Base-by-base conservation (phyloP, 2,888 invertebrate species). In the Apodemia zela region DNA sequence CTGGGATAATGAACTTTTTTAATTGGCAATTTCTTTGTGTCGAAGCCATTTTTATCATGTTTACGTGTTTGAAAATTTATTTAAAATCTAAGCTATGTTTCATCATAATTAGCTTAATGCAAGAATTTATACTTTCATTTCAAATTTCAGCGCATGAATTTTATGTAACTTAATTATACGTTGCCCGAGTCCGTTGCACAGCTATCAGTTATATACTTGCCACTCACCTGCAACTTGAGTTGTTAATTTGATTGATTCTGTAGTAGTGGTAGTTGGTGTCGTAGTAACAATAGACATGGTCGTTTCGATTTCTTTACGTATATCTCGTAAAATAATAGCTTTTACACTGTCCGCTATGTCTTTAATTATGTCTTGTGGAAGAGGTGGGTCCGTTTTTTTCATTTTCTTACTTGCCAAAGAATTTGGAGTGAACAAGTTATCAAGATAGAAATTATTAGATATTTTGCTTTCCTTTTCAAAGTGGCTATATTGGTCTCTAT, bases 331-430 rank as follows among this genome's bases (percentile, higher is more conserved):
- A 8, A 89, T 75, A 47, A 82, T 75, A 15, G 72, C 74, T 69
- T 84, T 88, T 0, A 89, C 78, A 63, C 72, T 81, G 64, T 84
- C 79, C 47, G 82, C 84, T 61, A 89, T 83, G 68, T 81, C 75
- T 66, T 77, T 78, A 11, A 87, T 77, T 8, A 83, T 62, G 47
- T 69, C 63, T 11, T 65, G 65, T 57, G 69, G 63, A 61, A 69
- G 45, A 2, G 33, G 61, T 29, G 60, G 11, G 7, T 66, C 47
- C 6, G 13, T 49, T 7, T 47, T 38, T n/a, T 64, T 45, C n/a
- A n/a, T 45, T 45, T 45, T 45, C 42, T 45, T 15, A 45, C 7
- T 47, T n/a, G n/a, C 4, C 7, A 8, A n/a, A 47, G 6, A 47
- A 47, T 17, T 17, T 47, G 45, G n/a, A 4, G 45, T 17, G 8